Base-by-base conservation (phyloP, 2,888 invertebrate genomes). In the Encarsia formosa region DNA sequence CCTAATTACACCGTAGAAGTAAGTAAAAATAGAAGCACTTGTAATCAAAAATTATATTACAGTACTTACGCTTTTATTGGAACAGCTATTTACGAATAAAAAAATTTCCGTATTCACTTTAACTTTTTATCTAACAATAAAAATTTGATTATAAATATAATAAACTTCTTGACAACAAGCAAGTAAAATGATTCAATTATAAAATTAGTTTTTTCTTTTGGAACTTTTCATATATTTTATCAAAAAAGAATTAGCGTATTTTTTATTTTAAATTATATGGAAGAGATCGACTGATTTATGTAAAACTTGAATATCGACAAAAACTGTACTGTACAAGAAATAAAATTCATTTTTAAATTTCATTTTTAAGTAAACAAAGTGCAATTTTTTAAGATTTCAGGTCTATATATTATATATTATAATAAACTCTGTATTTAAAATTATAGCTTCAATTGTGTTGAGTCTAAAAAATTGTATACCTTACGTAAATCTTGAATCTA, bases 261-360 rank as follows among this genome's bases (percentile, higher is more conserved):
- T 45, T n/a, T 26, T 35, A 53, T 45, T 53, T 42, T 54, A 46
- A 46, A 37, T 23, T 35, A 40, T 44, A 35, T 48, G 51, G 20
- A 49, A 23, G 45, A 45, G 50, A 54, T 18, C 32, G 48, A 55
- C 50, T 55, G 48, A 51, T 51, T 55, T 54, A 35, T 54, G 47
- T 50, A 43, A 50, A 49, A 50, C 20, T 29, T 15, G 31, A 41
- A 22, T 16, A 41, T 48, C 11, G 35, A 38, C 39, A 19, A 51
- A 41, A 39, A 52, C 49, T 56, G 38, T 22, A 52, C 22, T 41
- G 49, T 49, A 49, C 45, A 47, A 48, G 44, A 46, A 11, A 23
- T 39, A 47, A 54, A 23, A 45, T 24, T 42, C 19, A 34, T 49
- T 45, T 45, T n/a, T n/a, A n/a, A n/a, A 34, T 45, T 49, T 51